Base-by-base conservation (phyloP, 2,797 vertebrate genomes). In the Phoxinus dragarum region DNA sequence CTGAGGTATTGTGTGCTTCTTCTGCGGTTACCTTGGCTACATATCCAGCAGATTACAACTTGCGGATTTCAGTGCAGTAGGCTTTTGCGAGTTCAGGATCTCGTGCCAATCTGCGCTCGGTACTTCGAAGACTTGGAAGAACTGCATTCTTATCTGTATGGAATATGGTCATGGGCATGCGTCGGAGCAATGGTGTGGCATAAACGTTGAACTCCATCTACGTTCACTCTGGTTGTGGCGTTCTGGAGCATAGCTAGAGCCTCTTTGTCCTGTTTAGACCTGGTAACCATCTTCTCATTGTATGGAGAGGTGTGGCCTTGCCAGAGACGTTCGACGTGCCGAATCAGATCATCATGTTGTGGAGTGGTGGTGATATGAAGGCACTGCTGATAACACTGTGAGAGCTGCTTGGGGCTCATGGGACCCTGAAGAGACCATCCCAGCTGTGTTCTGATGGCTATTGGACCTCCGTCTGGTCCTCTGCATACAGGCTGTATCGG, bases 361-460 rank as follows among this genome's bases (percentile, higher is more conserved):
- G n/a, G 56, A 44, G 38, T n/a, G 3, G 77, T 81, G 3, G 52
- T 23, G 1, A 69, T 88, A 4, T 83, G 74, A 16, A 85, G n/a
- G 1, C 86, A 88, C 21, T 76, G 67, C 19, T 88, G 87, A 31
- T 34, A 12, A 19, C 12, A 16, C 23, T 3, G 23, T 36, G 47
- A 73, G 12, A 38, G 10, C 3, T 82, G 49, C 6, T n/a, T 56
- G 3, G 54, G 49, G 11, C 54, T 49, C 54, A 27, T 69, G 34
- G 68, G 78, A 19, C 89, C 83, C 67, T 84, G 82, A 1, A 88
- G 49, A 4, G 78, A 77, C 83, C 85, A 87, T 34, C 88, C 86
- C 1, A 88, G 54, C 4, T 52, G 71, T 2, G 82, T 89, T 38
- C 68, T n/a, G 31, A 87, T n/a, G 0, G 82, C 82, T 5, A 88